Percentiles rank a stretch among this genome's conserved stretches.
Conservation (phyloP, 1,140 invertebrate genomes). For the Portunus trituberculatus region DNA sequence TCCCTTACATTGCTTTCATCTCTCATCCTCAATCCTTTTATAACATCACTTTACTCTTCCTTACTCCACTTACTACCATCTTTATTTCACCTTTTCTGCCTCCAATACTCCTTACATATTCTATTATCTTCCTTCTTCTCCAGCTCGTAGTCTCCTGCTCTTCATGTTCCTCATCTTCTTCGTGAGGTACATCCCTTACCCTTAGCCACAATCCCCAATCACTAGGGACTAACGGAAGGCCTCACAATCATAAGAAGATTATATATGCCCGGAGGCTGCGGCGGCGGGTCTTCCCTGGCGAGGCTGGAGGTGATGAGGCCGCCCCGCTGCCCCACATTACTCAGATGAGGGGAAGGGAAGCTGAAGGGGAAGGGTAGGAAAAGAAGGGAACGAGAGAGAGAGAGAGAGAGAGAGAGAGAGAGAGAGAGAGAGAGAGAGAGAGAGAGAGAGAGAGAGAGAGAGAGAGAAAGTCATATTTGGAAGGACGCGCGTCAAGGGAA, state of each 20-base stretch:
- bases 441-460: no score
- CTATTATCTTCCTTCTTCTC: background rate
- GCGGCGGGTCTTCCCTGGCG: slow-evolving; percentile 14
- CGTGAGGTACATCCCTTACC: background rate
- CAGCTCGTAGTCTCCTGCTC: background rate
- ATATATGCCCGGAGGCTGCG: slow-evolving; percentile 60
- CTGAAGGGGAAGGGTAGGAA: background rate
- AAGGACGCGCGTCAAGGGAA: background rate
- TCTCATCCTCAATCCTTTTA: background rate
- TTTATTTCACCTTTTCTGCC: background rate
- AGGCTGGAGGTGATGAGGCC: slow-evolving; percentile 38
- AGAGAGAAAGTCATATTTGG: background rate
- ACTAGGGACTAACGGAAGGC: slow-evolving; percentile 59
- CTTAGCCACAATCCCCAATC: slow-evolving; percentile 67
- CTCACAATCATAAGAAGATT: slow-evolving; percentile 72
- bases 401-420: background rate
- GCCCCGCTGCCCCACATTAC: background rate
- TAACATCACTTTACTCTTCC: background rate
- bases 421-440: background rate
- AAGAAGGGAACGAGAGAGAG: background rate
- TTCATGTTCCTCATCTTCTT: background rate
- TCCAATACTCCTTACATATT: background rate
- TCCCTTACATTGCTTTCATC: background rate
- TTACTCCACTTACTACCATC: background rate
- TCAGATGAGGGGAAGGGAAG: no score